Evolutionary conservation across 2,797 vertebrate genomes (phyloP).

Genomic region (Periophthalmus magnuspinnatus): DNA sequence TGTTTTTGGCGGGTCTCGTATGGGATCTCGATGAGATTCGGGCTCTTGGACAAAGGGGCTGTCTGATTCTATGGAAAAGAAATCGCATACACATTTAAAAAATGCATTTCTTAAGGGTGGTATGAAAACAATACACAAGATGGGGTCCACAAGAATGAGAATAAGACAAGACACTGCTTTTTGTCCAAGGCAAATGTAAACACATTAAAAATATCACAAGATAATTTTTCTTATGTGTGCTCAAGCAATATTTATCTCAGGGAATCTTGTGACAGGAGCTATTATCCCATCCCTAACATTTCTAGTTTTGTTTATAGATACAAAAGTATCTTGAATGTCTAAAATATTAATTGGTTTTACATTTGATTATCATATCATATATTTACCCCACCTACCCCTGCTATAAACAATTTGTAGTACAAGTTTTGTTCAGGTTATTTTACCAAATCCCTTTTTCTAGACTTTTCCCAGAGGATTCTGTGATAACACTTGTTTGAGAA

Average conservation of each 20-base stretch:
- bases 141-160: too few species aligned
- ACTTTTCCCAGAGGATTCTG: background rate
- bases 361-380: background rate
- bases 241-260: too few species aligned
- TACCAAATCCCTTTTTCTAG: slow-evolving; percentile 18
- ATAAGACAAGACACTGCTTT: too few species aligned
- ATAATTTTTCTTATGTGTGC: too few species aligned
- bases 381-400: background rate
- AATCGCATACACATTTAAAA: background rate
- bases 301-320: background rate
- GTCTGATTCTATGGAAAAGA: slow-evolving; percentile 77
- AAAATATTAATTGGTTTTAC: background rate
- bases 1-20: slow-evolving; percentile 83
- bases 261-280: too few species aligned
- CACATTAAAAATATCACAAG: too few species aligned
- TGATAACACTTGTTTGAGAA: slow-evolving; percentile 56
- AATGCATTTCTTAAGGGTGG: background rate
- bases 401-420: slow-evolving; percentile 45
- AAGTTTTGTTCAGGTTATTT: slow-evolving; percentile 34
- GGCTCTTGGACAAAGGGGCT: slow-evolving; percentile 78
- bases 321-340: background rate
- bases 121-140: too few species aligned
- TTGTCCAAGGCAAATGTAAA: too few species aligned
- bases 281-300: too few species aligned
- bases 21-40: slow-evolving; percentile 77